Conservation (phyloP, 1,140 invertebrate genomes). For the Coenobita brevimanus region DNA sequence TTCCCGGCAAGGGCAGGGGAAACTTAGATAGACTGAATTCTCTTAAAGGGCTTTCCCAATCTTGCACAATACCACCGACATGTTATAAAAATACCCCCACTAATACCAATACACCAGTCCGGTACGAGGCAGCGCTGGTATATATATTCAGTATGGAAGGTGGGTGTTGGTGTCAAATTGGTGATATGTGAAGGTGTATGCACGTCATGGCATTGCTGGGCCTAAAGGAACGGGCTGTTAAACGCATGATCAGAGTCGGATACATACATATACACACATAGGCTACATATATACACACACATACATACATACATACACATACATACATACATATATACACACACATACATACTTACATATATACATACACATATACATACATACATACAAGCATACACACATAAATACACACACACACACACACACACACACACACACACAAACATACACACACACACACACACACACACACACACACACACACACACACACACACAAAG, state of each 20-base stretch:
- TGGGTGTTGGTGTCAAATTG: no score
- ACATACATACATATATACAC: slow-evolving; percentile 26
- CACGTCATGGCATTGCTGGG: no score
- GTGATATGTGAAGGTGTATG: no score
- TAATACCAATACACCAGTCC: no score
- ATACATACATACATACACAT: slow-evolving; percentile 13
- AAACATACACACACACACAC: slow-evolving; percentile 26
- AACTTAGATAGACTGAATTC: no score
- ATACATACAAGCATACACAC: slow-evolving; percentile 9
- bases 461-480: slow-evolving; percentile 15
- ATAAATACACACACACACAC: slow-evolving; percentile 25
- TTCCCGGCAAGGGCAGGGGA: no score
- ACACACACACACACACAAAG: slow-evolving; percentile 22
- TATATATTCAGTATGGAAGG: no score
- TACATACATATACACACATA: slow-evolving; percentile 22
- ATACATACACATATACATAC: slow-evolving; percentile 23
- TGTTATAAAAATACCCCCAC: no score
- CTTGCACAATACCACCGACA: no score
- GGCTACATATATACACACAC: slow-evolving; percentile 18
- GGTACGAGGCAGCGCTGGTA: no score
- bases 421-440: slow-evolving; percentile 14
- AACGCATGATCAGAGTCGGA: slow-evolving; percentile 1
- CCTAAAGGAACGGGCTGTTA: no score
- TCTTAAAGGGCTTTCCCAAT: no score
- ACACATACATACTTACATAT: slow-evolving; percentile 25